A percentile compares a stretch with the other conserved stretches of the same genome.
Evolutionary conservation across 2,797 vertebrate species (phyloP).

Genomic region (Spatula clypeata): DNA sequence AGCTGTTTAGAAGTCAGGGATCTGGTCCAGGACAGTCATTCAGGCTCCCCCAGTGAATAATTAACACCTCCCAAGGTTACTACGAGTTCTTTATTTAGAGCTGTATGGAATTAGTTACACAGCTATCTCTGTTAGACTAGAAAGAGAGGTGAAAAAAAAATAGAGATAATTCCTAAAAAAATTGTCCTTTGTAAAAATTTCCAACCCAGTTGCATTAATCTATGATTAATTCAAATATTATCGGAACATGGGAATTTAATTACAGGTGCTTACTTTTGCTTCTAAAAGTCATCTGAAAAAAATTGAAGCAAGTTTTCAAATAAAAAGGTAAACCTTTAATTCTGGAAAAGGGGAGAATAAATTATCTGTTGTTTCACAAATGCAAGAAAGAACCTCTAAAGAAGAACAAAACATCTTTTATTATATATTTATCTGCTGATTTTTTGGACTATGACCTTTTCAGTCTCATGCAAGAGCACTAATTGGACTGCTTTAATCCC

Average conservation of each 20-base stretch:
- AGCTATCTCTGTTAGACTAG: neutral
- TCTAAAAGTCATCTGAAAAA: neutral
- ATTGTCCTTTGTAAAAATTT: neutral
- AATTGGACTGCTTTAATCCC: slow-evolving; percentile 51
- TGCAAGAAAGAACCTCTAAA: neutral
- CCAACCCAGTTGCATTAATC: neutral
- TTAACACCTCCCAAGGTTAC: neutral
- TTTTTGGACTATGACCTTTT: neutral
- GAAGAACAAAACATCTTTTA: slow-evolving; percentile 56
- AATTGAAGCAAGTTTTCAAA: neutral
- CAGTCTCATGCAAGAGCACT: neutral
- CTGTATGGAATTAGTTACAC: neutral
- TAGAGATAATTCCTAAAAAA: neutral
- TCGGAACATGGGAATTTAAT: neutral
- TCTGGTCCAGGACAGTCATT: neutral
- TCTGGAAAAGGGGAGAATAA: neutral
- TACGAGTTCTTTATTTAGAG: neutral
- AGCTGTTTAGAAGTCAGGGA: neutral
- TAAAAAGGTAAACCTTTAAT: neutral
- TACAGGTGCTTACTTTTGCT: neutral
- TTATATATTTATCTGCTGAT: neutral
- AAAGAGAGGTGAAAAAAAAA: neutral
- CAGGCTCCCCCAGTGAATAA: neutral
- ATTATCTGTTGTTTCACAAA: slow-evolving; percentile 12
- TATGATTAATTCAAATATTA: neutral